phyloP scores from a whole-genome alignment of 2,113 vertebrate species.

The Xenus cinereus region DNA sequence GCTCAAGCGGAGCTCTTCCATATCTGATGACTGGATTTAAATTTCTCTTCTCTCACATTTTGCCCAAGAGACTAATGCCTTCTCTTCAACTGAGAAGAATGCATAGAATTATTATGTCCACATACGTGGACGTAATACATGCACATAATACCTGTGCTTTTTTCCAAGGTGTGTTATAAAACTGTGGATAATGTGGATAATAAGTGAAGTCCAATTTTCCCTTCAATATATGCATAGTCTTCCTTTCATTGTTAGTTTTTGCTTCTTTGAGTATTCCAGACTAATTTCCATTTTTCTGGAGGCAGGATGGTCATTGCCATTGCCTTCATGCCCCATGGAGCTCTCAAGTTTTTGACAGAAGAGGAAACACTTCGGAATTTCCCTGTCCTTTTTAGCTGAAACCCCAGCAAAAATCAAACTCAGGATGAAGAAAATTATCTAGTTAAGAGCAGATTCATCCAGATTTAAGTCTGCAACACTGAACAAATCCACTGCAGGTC shows the following conservation, averaged over 20 bases:
- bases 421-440: neutral
- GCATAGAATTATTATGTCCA: neutral
- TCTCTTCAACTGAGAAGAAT: neutral
- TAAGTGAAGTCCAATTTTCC: neutral
- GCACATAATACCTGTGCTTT: neutral
- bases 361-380: neutral
- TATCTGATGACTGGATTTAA: neutral
- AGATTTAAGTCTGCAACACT: neutral
- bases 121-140: too few relatives aligned
- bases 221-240: neutral
- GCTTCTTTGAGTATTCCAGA: neutral
- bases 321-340: neutral
- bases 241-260: neutral
- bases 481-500: neutral
- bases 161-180: neutral
- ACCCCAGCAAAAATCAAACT: neutral
- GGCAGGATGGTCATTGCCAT: neutral
- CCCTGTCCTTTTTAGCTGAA: neutral
- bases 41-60: neutral
- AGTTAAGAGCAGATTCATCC: neutral
- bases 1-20: neutral
- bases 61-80: neutral
- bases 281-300: neutral
- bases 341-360: neutral
- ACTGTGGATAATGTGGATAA: neutral